Evolutionary conservation across 2,888 invertebrate species (phyloP).

Genomic region (Artemia sp.): DNA sequence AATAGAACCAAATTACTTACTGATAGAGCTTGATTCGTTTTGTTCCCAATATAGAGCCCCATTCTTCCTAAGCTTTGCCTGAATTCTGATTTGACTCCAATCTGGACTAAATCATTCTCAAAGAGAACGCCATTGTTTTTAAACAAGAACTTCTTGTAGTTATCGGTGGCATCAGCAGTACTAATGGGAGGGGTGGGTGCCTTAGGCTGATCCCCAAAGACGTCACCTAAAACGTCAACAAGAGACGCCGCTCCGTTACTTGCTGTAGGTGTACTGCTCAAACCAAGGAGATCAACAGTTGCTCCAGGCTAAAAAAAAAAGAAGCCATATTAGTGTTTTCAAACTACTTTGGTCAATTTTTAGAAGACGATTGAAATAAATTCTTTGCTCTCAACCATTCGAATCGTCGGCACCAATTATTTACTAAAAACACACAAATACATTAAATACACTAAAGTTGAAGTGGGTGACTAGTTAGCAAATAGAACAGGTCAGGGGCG

Average conservation of each 20-base stretch:
- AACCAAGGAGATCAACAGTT: conserved; percentile 43
- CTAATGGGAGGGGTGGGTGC: conserved; percentile 33
- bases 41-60: conserved; percentile 94
- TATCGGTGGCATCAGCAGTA: conserved; percentile 51
- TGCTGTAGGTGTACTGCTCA: conserved; percentile 66
- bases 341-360: too few relatives aligned
- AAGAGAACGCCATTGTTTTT: conserved; percentile 97
- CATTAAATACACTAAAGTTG: too few relatives aligned
- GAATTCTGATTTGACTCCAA: conserved; percentile 93
- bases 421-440: too few relatives aligned
- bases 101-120: conserved; percentile 93
- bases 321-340: background rate
- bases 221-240: conserved; percentile 78
- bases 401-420: too few relatives aligned
- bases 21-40: conserved; percentile 66
- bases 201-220: conserved; percentile 40
- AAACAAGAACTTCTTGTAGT: conserved; percentile 82
- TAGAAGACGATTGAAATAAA: too few relatives aligned
- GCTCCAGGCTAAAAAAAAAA: background rate
- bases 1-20: conserved; percentile 26
- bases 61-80: conserved; percentile 87
- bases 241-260: conserved; percentile 51
- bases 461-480: too few relatives aligned
- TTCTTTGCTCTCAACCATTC: too few relatives aligned
- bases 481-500: too few relatives aligned